Percentiles rank a stretch among this genome's conserved stretches.
Conservation (phyloP, 2,888 invertebrate species). For the Nineta flava region DNA sequence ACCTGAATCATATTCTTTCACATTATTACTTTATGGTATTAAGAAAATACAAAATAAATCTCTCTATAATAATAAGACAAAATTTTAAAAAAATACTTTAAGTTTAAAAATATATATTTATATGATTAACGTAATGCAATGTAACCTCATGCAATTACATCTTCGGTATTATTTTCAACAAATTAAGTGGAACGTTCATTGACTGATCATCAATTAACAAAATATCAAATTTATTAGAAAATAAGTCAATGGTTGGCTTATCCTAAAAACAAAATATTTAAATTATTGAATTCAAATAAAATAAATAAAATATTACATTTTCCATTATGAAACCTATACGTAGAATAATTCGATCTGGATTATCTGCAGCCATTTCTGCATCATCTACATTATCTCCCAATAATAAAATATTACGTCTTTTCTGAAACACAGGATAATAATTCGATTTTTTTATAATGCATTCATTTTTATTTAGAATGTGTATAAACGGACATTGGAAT, state of each 20-base stretch:
- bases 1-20: too few species aligned
- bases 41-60: too few species aligned
- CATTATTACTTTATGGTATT: too few species aligned
- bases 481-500: slow-evolving; percentile 68
- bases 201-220: slow-evolving; percentile 83
- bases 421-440: slow-evolving; percentile 55
- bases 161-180: too few species aligned
- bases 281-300: not conserved
- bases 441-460: slow-evolving; percentile 60
- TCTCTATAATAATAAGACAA: too few species aligned
- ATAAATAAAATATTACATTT: slow-evolving; percentile 33
- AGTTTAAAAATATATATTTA: too few species aligned
- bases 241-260: slow-evolving; percentile 50
- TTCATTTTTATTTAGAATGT: slow-evolving; percentile 90
- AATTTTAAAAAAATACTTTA: too few species aligned
- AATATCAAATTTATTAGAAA: slow-evolving; percentile 72
- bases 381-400: slow-evolving; percentile 91
- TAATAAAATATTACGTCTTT: slow-evolving; percentile 65
- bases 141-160: too few species aligned
- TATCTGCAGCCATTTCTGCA: slow-evolving; percentile 81
- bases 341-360: slow-evolving; percentile 56
- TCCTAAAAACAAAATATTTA: slow-evolving; percentile 28
- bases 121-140: too few species aligned
- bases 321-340: slow-evolving; percentile 88
- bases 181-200: slow-evolving; percentile 36